Percentiles rank a stretch among this genome's conserved stretches.
These are phyloP conservation scores for Rotaria magnacalcarata DNA, from an alignment of 2,888 invertebrate species.

Conservation along the genomic window DNA sequence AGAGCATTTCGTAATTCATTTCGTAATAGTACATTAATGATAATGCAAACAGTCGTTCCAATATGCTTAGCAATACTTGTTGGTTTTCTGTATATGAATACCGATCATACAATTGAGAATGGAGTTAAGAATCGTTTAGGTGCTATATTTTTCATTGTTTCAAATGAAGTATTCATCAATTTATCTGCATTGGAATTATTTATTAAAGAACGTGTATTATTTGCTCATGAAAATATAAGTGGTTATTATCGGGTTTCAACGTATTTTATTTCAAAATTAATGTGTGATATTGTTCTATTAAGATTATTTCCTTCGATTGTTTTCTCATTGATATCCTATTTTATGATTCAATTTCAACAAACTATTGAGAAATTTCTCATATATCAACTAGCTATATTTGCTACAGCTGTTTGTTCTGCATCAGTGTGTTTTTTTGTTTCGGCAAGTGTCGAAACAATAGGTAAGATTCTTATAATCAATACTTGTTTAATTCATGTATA, in stretches of 20 bases:
- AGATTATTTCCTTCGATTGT: conserved; percentile 52
- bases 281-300: conserved; percentile 58
- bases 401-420: conserved; percentile 54
- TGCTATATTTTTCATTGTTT: conserved; percentile 58
- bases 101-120: conserved; percentile 51
- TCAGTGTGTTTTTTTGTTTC: conserved; percentile 55
- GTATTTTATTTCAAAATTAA: conserved; percentile 56
- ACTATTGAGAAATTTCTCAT: conserved; percentile 53
- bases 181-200: conserved; percentile 55
- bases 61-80: conserved; percentile 56
- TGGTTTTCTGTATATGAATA: conserved; percentile 57
- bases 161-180: conserved; percentile 59
- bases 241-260: conserved; percentile 58
- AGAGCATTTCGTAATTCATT: neutral
- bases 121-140: conserved; percentile 58
- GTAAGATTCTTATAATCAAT: conserved; percentile 41
- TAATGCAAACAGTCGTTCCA: conserved; percentile 52
- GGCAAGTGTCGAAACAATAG: conserved; percentile 53
- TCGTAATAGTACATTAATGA: neutral
- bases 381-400: conserved; percentile 53
- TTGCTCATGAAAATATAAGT: conserved; percentile 58
- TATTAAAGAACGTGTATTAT: conserved; percentile 48
- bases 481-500: too few species aligned
- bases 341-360: conserved; percentile 53
- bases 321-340: conserved; percentile 55